These are phyloP conservation scores for Coremacera marginata DNA, from an alignment of 2,888 invertebrate species.

Conservation along the genomic window DNA sequence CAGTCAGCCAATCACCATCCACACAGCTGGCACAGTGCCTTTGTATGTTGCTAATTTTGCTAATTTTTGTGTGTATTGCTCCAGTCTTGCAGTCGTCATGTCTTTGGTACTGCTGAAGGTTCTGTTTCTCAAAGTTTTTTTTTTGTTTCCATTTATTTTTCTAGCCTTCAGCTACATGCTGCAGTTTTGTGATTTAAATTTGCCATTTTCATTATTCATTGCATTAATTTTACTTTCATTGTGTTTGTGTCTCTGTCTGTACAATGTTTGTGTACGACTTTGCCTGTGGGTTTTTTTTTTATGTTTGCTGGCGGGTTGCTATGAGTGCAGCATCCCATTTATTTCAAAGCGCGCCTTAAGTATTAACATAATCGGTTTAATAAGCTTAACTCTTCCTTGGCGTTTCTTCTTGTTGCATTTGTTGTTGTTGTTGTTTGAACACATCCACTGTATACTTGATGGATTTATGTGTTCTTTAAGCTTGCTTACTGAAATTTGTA, in stretches of 20 bases:
- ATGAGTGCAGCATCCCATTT: slow-evolving; percentile 17
- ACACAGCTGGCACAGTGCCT: not conserved
- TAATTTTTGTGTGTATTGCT: slow-evolving; percentile 7
- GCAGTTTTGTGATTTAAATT: slow-evolving; percentile 16
- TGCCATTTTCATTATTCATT: not conserved
- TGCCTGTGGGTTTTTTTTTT: slow-evolving; percentile 4
- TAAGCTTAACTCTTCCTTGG: not conserved
- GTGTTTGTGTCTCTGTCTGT: slow-evolving; percentile 31
- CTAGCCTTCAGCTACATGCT: slow-evolving; percentile 32
- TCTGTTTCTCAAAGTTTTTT: too few species aligned
- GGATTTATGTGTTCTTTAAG: too few species aligned
- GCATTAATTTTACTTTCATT: not conserved
- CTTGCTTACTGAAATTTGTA: too few species aligned
- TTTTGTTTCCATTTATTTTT: slow-evolving; percentile 6
- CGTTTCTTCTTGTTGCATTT: not conserved
- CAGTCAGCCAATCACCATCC: not conserved
- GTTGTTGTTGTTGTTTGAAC: not conserved
- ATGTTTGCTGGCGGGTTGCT: not conserved
- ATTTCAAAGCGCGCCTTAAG: not conserved
- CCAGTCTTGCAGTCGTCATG: not conserved
- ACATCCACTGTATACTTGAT: too few species aligned
- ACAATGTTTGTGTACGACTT: slow-evolving; percentile 3
- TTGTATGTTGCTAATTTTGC: not conserved
- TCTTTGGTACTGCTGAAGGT: not conserved
- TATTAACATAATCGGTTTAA: slow-evolving; percentile 31